phyloP scores from a whole-genome alignment of 2,113 vertebrate species.

The Lates calcarifer region DNA sequence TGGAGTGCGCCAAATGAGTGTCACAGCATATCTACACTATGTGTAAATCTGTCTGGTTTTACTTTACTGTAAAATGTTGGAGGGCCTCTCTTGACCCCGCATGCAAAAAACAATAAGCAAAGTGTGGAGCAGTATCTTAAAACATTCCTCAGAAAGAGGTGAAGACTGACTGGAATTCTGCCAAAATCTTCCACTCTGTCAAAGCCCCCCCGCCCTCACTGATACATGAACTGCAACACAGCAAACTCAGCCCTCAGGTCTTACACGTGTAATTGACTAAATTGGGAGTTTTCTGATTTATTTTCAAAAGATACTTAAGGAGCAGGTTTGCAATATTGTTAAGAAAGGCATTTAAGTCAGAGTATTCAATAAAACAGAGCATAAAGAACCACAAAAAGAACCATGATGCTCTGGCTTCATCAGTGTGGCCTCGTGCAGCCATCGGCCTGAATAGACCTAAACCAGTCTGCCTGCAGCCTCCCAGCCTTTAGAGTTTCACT shows the following conservation, averaged over 20 bases:
- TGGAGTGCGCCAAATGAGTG: slow-evolving; percentile 28
- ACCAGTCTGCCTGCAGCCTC: slow-evolving; percentile 68
- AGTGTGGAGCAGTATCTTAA: slow-evolving; percentile 51
- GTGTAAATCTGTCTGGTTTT: slow-evolving; percentile 60
- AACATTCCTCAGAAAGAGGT: slow-evolving; percentile 49
- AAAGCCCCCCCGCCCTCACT: slow-evolving; percentile 21
- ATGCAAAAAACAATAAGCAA: slow-evolving; percentile 65
- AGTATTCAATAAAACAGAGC: background rate
- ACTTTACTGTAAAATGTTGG: slow-evolving; percentile 51
- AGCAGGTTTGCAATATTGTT: background rate
- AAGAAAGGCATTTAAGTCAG: background rate
- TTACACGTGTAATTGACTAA: background rate
- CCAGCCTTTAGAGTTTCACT: slow-evolving; percentile 73
- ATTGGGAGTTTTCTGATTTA: background rate
- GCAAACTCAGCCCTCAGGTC: slow-evolving; percentile 6
- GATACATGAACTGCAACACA: slow-evolving; percentile 15
- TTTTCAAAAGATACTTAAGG: background rate
- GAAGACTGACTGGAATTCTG: slow-evolving; percentile 63
- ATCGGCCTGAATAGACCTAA: slow-evolving; percentile 55
- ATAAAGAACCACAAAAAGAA: background rate
- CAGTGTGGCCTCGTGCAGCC: slow-evolving; percentile 28
- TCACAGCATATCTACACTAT: slow-evolving; percentile 30
- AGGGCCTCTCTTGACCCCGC: slow-evolving; percentile 42
- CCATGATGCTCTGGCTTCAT: slow-evolving; percentile 20
- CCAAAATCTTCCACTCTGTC: slow-evolving; percentile 39